These are phyloP conservation scores for Trachythela sp. DNA, from an alignment of 64 coral and sea anemone species.

Conservation along the genomic window DNA sequence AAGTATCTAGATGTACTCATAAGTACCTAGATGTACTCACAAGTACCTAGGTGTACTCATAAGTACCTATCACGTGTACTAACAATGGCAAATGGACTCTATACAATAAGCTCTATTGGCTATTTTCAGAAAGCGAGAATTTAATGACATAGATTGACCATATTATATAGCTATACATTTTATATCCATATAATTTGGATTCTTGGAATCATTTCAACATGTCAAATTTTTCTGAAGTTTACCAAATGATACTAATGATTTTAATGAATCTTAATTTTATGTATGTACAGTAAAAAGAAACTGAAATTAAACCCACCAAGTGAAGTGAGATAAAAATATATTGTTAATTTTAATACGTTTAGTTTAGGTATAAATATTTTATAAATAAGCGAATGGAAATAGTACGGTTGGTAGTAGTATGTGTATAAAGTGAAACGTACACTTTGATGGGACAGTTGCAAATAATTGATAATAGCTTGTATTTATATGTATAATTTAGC, in stretches of 20 bases:
- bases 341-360: background rate
- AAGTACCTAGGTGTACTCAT: no score
- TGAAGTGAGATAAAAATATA: background rate
- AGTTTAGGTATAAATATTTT: background rate
- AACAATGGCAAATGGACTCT: no score
- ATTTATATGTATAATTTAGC: slow-evolving; percentile 1
- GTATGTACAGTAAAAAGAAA: background rate
- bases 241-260: no score
- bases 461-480: background rate
- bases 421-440: background rate
- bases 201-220: no score
- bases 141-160: no score
- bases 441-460: background rate
- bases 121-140: no score
- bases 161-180: no score
- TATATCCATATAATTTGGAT: no score
- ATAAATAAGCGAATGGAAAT: background rate
- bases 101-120: no score
- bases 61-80: no score
- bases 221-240: no score
- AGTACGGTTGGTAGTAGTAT: background rate
- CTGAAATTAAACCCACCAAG: background rate
- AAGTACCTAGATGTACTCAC: background rate
- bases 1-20: no score
- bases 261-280: background rate